Conservation (phyloP, 2,113 vertebrate genomes). For the Galbula dea region DNA sequence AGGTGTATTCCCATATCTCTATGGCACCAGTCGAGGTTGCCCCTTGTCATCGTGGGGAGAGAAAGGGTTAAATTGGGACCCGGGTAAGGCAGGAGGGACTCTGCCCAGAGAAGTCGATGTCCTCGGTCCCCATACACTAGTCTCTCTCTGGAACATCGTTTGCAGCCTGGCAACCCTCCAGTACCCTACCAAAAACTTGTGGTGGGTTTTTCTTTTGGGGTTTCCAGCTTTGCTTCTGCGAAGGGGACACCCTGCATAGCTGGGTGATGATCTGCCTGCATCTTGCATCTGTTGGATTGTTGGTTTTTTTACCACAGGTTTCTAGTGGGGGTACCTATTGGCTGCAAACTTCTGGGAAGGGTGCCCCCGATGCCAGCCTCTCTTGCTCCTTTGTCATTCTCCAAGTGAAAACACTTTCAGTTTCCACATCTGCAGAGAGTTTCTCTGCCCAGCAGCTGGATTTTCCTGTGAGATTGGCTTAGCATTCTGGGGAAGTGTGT, state of each 20-base stretch:
- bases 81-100: neutral
- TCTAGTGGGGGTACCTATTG: neutral
- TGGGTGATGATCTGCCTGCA: neutral
- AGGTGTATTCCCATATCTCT: accelerated
- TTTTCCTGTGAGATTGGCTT: neutral
- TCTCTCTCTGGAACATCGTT: neutral
- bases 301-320: neutral
- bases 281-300: accelerated
- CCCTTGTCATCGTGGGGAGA: accelerated
- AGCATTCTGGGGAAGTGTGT: accelerated
- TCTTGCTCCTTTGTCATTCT: neutral
- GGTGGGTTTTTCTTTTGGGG: accelerated
- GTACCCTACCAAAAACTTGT: neutral
- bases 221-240: neutral
- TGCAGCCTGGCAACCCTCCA: neutral
- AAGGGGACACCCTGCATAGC: neutral
- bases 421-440: neutral
- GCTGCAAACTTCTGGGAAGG: neutral
- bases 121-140: neutral
- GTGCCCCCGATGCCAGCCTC: neutral
- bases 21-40: accelerated
- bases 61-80: neutral
- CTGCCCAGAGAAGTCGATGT: accelerated
- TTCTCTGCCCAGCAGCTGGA: neutral
- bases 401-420: accelerated